Percentiles rank a stretch among this genome's conserved stretches.
Conservation (phyloP, 2,888 invertebrate species). For the Julus scandinavius region DNA sequence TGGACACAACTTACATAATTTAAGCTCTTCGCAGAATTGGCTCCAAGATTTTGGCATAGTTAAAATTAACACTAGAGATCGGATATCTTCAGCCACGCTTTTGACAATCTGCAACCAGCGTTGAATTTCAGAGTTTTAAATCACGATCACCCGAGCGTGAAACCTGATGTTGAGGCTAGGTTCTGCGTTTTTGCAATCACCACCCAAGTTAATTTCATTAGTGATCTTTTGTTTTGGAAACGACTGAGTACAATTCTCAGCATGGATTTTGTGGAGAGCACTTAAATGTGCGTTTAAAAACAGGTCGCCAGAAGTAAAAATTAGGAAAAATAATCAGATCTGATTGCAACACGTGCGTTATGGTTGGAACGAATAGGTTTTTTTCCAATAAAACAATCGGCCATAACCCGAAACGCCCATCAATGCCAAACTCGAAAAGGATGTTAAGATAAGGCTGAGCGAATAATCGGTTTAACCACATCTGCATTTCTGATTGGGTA, state of each 20-base stretch:
- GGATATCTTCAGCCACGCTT: not conserved
- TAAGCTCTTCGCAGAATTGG: slow-evolving; percentile 12
- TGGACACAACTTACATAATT: not conserved
- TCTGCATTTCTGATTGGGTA: not conserved
- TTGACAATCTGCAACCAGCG: not conserved
- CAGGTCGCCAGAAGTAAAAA: not conserved
- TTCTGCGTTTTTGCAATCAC: slow-evolving; percentile 14
- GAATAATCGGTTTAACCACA: not conserved
- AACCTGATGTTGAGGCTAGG: not conserved
- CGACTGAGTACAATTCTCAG: slow-evolving; percentile 23
- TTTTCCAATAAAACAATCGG: not conserved
- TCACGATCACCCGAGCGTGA: not conserved
- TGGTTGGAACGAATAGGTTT: not conserved
- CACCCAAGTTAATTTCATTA: slow-evolving; percentile 31
- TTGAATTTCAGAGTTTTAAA: slow-evolving; percentile 26
- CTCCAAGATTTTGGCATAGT: slow-evolving; percentile 20
- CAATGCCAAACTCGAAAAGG: not conserved
- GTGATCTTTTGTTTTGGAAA: slow-evolving; percentile 13
- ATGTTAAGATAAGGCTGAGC: not conserved
- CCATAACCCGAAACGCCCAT: slow-evolving; percentile 8
- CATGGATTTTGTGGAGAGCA: slow-evolving; percentile 37
- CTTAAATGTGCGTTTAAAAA: not conserved
- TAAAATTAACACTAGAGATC: not conserved
- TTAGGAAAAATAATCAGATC: slow-evolving; percentile 6
- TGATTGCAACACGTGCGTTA: not conserved